Conservation (phyloP, 2,113 vertebrate genomes). For the Sakesphorus luctuosus region DNA sequence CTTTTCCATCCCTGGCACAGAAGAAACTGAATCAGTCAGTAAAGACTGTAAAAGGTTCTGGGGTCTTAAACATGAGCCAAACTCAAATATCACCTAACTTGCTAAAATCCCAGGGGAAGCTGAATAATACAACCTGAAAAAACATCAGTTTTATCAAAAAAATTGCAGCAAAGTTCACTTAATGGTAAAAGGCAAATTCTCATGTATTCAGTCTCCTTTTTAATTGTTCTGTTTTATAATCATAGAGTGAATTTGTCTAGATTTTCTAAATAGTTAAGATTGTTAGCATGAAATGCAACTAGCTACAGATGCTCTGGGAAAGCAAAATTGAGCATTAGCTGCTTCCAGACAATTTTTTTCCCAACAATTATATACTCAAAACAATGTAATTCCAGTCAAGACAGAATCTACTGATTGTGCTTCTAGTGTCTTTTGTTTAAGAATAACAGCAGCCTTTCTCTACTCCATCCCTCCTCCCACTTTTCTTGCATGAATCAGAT, state of each 20-base stretch:
- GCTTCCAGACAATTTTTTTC: neutral
- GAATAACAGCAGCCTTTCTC: conserved; percentile 48
- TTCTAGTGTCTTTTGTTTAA: conserved; percentile 35
- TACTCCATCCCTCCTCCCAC: neutral
- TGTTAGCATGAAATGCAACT: neutral
- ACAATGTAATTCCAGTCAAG: conserved; percentile 38
- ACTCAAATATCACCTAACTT: neutral
- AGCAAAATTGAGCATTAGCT: neutral
- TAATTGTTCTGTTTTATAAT: neutral
- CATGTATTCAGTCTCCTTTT: neutral
- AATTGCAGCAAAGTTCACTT: neutral
- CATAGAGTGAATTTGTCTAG: neutral
- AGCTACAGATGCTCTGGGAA: neutral
- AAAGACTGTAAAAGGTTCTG: neutral
- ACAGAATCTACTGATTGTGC: conserved; percentile 40
- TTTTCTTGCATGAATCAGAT: conserved; percentile 27
- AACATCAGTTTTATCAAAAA: neutral
- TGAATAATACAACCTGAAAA: too few species aligned
- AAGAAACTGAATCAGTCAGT: neutral
- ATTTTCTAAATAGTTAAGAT: neutral
- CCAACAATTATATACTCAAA: conserved; percentile 13
- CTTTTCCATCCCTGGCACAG: neutral
- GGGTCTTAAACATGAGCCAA: neutral
- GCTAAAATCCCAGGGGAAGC: neutral
- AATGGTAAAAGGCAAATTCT: neutral